A percentile compares a stretch with the other conserved stretches of the same genome.
phyloP scores from a whole-genome alignment of 1,140 invertebrate species.

The Drosophila carrolli region DNA sequence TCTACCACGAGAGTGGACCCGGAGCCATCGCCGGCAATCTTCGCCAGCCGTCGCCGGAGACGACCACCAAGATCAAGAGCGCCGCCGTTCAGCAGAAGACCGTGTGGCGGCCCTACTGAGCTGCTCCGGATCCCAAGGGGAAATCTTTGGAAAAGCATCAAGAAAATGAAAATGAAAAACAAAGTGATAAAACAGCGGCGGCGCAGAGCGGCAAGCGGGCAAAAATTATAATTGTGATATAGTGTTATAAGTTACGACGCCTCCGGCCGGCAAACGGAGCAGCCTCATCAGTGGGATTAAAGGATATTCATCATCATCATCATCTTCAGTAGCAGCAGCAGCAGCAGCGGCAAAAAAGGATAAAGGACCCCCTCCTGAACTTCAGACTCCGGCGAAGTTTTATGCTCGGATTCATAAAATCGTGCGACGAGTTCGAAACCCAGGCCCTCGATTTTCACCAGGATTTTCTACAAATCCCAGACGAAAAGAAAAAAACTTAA shows the following conservation, averaged over 20 bases:
- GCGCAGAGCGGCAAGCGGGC: constrained; percentile 73
- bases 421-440: constrained; percentile 69
- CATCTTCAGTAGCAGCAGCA: background rate
- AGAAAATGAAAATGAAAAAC: background rate
- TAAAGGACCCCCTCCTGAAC: constrained; percentile 1
- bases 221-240: constrained; percentile 74
- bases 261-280: constrained; percentile 72
- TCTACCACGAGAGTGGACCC: constrained; percentile 72
- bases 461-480: constrained; percentile 20
- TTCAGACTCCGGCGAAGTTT: constrained; percentile 78
- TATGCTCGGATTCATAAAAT: constrained; percentile 83
- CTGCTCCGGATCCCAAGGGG: background rate
- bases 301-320: background rate
- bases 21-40: constrained; percentile 7
- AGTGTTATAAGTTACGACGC: constrained; percentile 73
- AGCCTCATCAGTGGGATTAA: constrained; percentile 16
- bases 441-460: constrained; percentile 31
- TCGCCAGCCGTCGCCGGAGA: constrained; percentile 84
- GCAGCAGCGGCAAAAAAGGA: background rate
- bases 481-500: constrained; percentile 6
- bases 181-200: constrained; percentile 51
- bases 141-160: too few species aligned
- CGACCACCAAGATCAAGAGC: constrained; percentile 84
- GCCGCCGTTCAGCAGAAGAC: constrained; percentile 87
- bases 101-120: constrained; percentile 91